Evolutionary conservation across 2,888 invertebrate genomes (phyloP).

Genomic region (Heliconius ismenius): DNA sequence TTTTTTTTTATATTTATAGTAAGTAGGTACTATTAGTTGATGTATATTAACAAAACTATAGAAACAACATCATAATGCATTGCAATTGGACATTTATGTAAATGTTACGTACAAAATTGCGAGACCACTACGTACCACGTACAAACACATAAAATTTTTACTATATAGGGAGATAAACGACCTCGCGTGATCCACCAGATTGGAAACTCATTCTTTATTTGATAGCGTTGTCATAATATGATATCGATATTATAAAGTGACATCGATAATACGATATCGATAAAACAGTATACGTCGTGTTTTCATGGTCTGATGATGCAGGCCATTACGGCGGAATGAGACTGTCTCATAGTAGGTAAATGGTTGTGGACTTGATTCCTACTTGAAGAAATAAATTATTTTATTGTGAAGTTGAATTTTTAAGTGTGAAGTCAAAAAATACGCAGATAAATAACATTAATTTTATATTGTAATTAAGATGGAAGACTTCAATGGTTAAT

Average conservation of each 20-base stretch:
- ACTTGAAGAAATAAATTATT: too few species aligned
- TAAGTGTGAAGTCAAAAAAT: too few species aligned
- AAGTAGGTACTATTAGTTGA: too few species aligned
- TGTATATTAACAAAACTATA: too few species aligned
- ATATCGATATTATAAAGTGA: neutral
- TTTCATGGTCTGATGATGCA: neutral
- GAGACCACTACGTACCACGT: neutral
- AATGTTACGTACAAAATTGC: neutral
- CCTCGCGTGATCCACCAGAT: constrained; percentile 29
- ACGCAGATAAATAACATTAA: too few species aligned
- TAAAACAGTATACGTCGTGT: neutral
- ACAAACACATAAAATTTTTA: constrained; percentile 4
- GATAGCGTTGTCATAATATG: constrained; percentile 15
- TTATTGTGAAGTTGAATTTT: too few species aligned
- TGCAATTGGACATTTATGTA: neutral
- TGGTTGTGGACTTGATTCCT: neutral
- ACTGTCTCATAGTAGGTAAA: neutral
- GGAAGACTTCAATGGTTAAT: too few species aligned
- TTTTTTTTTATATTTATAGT: too few species aligned
- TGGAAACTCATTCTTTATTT: constrained; percentile 30
- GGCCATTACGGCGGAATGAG: neutral
- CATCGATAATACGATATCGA: neutral
- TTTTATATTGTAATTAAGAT: too few species aligned
- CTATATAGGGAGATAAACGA: constrained; percentile 24
- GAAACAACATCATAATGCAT: neutral